Conservation (phyloP, 2,888 invertebrate genomes). For the Hedychridium roseum region DNA sequence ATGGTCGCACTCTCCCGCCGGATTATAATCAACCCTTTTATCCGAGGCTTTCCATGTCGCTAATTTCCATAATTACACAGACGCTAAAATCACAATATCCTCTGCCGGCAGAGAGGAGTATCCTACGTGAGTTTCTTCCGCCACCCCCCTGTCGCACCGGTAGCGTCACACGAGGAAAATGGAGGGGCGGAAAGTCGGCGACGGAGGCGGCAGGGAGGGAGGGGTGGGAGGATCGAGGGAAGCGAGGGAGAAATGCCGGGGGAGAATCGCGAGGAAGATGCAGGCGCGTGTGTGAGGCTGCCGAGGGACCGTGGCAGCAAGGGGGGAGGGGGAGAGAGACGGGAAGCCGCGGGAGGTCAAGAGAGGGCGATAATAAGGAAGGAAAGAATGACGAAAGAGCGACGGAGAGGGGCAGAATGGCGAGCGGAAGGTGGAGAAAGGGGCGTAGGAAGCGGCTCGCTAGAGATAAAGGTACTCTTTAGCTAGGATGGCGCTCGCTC, state of each 20-base stretch:
- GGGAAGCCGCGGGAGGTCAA: too few relatives aligned
- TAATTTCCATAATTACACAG: constrained; percentile 65
- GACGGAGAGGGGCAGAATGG: constrained; percentile 22
- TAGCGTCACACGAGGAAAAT: constrained; percentile 45
- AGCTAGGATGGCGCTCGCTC: constrained; percentile 59
- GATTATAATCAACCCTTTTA: constrained; percentile 65
- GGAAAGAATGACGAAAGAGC: constrained; percentile 26
- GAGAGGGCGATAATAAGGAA: constrained; percentile 12
- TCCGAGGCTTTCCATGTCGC: constrained; percentile 65
- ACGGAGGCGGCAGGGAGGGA: constrained; percentile 23
- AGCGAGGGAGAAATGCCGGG: constrained; percentile 26
- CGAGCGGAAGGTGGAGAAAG: constrained; percentile 10
- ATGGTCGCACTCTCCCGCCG: constrained; percentile 50
- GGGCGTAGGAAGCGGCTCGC: constrained; percentile 51
- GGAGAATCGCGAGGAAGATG: too few relatives aligned
- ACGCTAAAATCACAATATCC: constrained; percentile 65
- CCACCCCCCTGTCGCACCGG: constrained; percentile 28
- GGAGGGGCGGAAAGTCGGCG: constrained; percentile 34
- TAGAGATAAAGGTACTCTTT: constrained; percentile 61
- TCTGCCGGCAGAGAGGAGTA: constrained; percentile 60
- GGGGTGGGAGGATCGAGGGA: constrained; percentile 21
- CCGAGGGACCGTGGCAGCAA: too few relatives aligned
- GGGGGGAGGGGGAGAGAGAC: too few relatives aligned
- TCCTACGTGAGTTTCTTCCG: constrained; percentile 57
- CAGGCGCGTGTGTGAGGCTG: too few relatives aligned